These are phyloP conservation scores for Amphiprion percula DNA, from an alignment of 2,113 vertebrate species.

Conservation along the genomic window DNA sequence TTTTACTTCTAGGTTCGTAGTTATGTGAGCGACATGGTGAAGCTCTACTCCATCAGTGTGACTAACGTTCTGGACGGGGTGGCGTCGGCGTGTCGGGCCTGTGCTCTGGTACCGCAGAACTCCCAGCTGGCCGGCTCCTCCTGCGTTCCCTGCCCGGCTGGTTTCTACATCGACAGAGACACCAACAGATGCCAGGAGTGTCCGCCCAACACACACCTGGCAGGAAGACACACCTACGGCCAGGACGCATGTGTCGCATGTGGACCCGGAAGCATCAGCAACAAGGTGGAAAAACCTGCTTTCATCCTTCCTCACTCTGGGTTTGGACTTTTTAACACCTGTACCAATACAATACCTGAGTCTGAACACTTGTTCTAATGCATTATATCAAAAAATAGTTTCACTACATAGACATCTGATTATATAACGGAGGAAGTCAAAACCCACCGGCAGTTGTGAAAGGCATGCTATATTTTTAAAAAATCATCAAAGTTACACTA, in stretches of 20 bases:
- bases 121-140: slow-evolving; percentile 87
- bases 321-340: background rate
- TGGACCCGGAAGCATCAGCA: slow-evolving; percentile 92
- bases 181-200: slow-evolving; percentile 93
- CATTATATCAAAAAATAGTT: too few species aligned
- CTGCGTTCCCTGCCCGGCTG: slow-evolving; percentile 93
- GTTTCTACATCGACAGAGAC: slow-evolving; percentile 92
- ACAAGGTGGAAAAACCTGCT: slow-evolving; percentile 85
- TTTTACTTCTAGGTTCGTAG: slow-evolving; percentile 84
- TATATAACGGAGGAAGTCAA: too few species aligned
- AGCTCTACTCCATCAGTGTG: slow-evolving; percentile 94
- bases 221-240: slow-evolving; percentile 92
- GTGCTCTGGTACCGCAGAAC: slow-evolving; percentile 87
- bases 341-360: too few species aligned
- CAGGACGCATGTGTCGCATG: slow-evolving; percentile 90
- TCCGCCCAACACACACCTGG: slow-evolving; percentile 90
- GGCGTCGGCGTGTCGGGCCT: slow-evolving; percentile 90
- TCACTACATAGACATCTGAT: too few species aligned
- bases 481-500: too few species aligned
- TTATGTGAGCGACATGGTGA: slow-evolving; percentile 90
- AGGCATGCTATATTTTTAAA: too few species aligned
- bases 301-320: background rate
- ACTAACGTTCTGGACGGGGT: slow-evolving; percentile 93
- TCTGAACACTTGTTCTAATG: too few species aligned
- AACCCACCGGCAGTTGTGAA: too few species aligned